Percentiles rank a stretch among this genome's conserved stretches.
These are phyloP conservation scores for Molossus molossus DNA, from an alignment of 2,797 vertebrate genomes.

Conservation along the genomic window DNA sequence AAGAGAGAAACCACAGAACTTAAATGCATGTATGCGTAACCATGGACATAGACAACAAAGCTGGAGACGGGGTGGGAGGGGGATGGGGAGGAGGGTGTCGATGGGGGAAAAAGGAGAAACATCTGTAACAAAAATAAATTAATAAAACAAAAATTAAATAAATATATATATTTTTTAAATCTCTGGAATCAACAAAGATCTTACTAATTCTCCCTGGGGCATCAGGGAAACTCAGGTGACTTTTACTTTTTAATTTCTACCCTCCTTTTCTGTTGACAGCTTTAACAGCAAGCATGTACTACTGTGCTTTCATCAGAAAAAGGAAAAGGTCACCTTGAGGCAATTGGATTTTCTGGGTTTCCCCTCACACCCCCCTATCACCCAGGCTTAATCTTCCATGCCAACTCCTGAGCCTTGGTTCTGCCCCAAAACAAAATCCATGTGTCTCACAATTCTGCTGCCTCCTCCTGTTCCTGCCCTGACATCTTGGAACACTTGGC, in stretches of 20 bases:
- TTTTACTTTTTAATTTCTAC: neutral
- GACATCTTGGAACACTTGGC: neutral
- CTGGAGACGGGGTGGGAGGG: too few relatives aligned
- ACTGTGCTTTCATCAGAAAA: neutral
- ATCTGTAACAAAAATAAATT: too few relatives aligned
- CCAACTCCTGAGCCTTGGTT: neutral
- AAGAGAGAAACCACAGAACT: too few relatives aligned
- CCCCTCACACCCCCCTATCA: neutral
- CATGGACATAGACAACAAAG: too few relatives aligned
- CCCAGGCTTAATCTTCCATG: neutral
- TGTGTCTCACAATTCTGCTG: accelerated
- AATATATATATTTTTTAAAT: neutral
- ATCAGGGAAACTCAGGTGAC: neutral
- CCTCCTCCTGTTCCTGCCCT: neutral
- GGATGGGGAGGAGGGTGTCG: too few relatives aligned
- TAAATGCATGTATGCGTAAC: too few relatives aligned
- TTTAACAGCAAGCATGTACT: neutral
- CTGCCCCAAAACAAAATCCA: neutral
- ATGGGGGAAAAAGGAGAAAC: too few relatives aligned
- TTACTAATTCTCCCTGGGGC: neutral
- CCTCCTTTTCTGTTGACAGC: neutral
- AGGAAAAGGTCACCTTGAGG: neutral
- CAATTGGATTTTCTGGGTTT: neutral
- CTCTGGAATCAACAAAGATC: neutral
- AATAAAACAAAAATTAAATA: too few relatives aligned